Base-by-base conservation (phyloP, 2,113 vertebrate genomes). In the Pteropus alecto region DNA sequence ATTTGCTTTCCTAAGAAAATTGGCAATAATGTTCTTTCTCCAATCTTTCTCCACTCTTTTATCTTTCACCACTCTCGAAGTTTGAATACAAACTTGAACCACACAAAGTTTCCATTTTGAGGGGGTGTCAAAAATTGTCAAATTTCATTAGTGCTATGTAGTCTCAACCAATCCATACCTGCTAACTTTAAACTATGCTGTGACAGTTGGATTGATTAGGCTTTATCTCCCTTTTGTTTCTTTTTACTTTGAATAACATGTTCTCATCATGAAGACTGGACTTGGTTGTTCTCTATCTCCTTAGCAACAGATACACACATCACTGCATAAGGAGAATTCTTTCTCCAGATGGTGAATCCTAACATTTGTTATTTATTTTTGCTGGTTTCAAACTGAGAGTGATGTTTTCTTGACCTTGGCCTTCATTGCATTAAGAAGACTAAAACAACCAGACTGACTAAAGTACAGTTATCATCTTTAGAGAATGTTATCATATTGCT, bases 351-450 rank as follows among this genome's bases (percentile, higher is more conserved):
- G 38, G 13, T 46, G 1, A 95, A 38, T 46, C 7, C n/a, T 43
- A 93, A 76, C 4, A 48, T n/a, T 96, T 85, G 16, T 43, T 88
- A 4, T 93, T 76, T 46, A 61, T 41, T 91, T 93, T 87, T 85
- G 76, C 10, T 85, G 4, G 24, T 78, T 95, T 95, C 79, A 86
- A 88, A 58, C 22, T 51, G 43, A 87, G 71, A 82, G 7, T 70
- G 3, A 46, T 60, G 41, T 60, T 87, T 70, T 87, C 58, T 70
- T 82, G 5, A 71, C 41, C 24, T 58, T 76, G 58, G 1, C 28
- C 35, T 96, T 78, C 83, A 77, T 54, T 46, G 18, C 24, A 41
- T 87, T 70, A 90, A 19, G 38, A 85, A 70, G 4, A 24, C 6
- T 76, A 79, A 93, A 81, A 61, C 21, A 79, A 76, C 10, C 4